Conservation (phyloP, 2,888 invertebrate genomes). For the Pomacea canaliculata region DNA sequence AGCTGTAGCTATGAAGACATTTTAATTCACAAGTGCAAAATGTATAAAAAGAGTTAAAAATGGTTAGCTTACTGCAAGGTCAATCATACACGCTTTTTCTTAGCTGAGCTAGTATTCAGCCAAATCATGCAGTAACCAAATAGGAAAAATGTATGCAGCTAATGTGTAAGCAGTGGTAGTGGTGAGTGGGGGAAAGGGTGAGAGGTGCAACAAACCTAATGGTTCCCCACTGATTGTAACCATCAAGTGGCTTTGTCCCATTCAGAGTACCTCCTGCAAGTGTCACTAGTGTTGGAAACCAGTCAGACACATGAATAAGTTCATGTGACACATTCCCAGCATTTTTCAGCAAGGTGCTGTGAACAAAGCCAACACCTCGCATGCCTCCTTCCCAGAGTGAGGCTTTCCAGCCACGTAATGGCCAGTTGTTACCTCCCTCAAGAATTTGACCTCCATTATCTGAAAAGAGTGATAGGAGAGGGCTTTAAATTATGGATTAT, state of each 20-base stretch:
- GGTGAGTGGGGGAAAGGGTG: too few species aligned
- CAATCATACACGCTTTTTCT: too few species aligned
- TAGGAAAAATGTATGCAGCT: too few species aligned
- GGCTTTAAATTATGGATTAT: too few species aligned
- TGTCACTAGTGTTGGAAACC: conserved; percentile 64
- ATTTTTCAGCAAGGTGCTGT: conserved; percentile 39
- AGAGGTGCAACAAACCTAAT: conserved; percentile 49
- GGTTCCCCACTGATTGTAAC: conserved; percentile 61
- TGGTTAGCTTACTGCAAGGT: too few species aligned
- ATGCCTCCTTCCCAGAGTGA: conserved; percentile 68
- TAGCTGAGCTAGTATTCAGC: too few species aligned
- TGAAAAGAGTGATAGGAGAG: conserved; percentile 25
- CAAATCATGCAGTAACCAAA: too few species aligned
- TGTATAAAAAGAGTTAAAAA: too few species aligned
- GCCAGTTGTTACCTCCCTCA: conserved; percentile 67
- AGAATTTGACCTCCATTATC: conserved; percentile 71
- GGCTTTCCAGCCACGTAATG: conserved; percentile 64
- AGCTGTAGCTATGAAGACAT: too few species aligned
- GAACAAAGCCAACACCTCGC: conserved; percentile 65
- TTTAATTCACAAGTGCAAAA: too few species aligned
- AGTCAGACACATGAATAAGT: conserved; percentile 66
- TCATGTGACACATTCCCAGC: conserved; percentile 37
- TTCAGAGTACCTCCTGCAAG: conserved; percentile 56
- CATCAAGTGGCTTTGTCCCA: conserved; percentile 62
- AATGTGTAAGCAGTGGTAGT: too few species aligned